These are phyloP conservation scores for Petrosia ficiformis DNA, from an alignment of 37 sponge, comb jelly and placozoan species.

Conservation along the genomic window DNA sequence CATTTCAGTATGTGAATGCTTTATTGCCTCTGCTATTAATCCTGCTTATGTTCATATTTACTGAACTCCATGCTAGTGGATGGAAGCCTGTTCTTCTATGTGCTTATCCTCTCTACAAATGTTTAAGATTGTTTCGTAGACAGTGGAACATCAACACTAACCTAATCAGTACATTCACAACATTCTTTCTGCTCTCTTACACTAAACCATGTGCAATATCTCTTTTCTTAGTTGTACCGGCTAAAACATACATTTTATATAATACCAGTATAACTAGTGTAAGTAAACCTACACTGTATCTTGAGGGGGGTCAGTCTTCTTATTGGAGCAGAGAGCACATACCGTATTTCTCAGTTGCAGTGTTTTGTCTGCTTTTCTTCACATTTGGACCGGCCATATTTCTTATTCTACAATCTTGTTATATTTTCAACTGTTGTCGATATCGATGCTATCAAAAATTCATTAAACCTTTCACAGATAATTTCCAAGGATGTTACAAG, in stretches of 20 bases:
- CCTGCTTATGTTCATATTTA: not conserved
- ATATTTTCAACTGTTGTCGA: not conserved
- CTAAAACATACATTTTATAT: not conserved
- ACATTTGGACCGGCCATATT: not conserved
- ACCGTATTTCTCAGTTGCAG: not conserved
- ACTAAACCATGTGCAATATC: not conserved
- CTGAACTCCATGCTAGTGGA: not conserved
- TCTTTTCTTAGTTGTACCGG: not conserved
- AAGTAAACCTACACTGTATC: not conserved
- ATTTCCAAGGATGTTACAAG: not conserved
- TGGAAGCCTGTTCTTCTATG: not conserved
- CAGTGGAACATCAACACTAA: not conserved
- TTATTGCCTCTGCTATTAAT: not conserved
- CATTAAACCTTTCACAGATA: not conserved
- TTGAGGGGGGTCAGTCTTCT: not conserved
- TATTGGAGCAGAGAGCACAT: too few species aligned
- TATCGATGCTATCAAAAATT: not conserved
- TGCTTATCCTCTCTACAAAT: not conserved
- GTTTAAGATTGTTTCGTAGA: not conserved
- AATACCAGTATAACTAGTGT: not conserved
- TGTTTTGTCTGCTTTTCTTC: not conserved
- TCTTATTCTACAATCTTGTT: not conserved
- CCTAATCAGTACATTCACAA: not conserved
- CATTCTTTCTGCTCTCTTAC: not conserved
- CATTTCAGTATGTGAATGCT: not conserved